Conservation (phyloP, 2,888 invertebrate genomes). For the Drosophila buzzatii region DNA sequence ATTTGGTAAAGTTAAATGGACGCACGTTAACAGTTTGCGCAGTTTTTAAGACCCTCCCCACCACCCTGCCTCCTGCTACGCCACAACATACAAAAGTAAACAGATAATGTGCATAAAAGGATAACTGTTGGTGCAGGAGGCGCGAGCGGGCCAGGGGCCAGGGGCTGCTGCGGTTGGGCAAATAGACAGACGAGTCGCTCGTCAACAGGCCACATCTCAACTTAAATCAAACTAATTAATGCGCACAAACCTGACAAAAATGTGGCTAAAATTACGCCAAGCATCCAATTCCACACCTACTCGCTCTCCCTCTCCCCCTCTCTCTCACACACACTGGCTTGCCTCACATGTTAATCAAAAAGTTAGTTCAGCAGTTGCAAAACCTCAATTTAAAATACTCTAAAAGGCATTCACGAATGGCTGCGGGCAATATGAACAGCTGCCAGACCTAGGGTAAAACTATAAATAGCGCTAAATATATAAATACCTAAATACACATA, state of each 20-base stretch:
- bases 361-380: conserved; percentile 25
- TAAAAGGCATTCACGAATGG: neutral
- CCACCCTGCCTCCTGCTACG: no score
- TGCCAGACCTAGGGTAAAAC: neutral
- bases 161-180: conserved; percentile 1
- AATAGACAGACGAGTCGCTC: conserved; percentile 45
- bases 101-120: conserved; percentile 17
- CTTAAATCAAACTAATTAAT: conserved; percentile 78
- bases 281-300: neutral
- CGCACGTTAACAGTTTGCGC: conserved; percentile 70
- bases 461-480: neutral
- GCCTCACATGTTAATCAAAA: conserved; percentile 38
- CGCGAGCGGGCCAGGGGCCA: no score
- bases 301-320: no score
- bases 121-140: neutral
- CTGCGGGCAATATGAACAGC: neutral
- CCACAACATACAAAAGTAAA: conserved; percentile 27
- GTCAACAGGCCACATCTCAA: conserved; percentile 55
- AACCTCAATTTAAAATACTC: conserved; percentile 18
- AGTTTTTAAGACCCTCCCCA: conserved; percentile 39
- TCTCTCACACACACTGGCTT: neutral
- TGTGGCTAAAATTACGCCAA: conserved; percentile 45
- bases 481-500: no score
- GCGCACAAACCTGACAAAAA: conserved; percentile 59
- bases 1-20: conserved; percentile 69